A percentile compares a stretch with the other conserved stretches of the same genome.
Conservation (phyloP, 2,113 vertebrate species). For the Xiphophorus maculatus region DNA sequence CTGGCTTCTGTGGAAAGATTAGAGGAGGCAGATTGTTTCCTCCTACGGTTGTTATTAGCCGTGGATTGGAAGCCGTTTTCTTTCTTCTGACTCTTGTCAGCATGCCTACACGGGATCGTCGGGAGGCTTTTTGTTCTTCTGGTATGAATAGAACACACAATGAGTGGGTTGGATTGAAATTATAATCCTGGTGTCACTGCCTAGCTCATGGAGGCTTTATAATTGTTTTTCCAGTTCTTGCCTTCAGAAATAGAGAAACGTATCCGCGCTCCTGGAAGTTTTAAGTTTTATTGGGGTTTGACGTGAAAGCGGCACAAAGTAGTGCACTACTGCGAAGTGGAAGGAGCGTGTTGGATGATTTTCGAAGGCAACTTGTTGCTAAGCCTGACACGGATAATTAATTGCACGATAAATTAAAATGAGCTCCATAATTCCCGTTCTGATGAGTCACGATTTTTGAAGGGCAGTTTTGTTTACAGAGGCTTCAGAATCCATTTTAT, state of each 20-base stretch:
- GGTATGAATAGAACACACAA: conserved; percentile 15
- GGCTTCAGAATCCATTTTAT: no score
- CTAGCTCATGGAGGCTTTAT: not conserved
- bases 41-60: conserved; percentile 44
- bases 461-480: no score
- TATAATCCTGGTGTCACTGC: conserved; percentile 20
- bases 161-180: conserved; percentile 15
- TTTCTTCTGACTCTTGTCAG: conserved; percentile 46
- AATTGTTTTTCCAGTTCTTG: not conserved
- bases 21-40: conserved; percentile 41
- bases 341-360: no score
- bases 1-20: conserved; percentile 35
- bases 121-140: conserved; percentile 9
- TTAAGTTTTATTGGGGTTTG: no score
- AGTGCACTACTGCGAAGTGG: no score
- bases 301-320: no score
- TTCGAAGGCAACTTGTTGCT: no score
- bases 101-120: conserved; percentile 36
- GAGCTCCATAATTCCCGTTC: no score
- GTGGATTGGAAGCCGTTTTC: conserved; percentile 25
- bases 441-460: no score
- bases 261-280: no score
- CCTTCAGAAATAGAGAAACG: not conserved
- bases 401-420: no score
- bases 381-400: no score